phyloP scores from a whole-genome alignment of 2,797 vertebrate species.

The Artibeus jamaicensis region DNA sequence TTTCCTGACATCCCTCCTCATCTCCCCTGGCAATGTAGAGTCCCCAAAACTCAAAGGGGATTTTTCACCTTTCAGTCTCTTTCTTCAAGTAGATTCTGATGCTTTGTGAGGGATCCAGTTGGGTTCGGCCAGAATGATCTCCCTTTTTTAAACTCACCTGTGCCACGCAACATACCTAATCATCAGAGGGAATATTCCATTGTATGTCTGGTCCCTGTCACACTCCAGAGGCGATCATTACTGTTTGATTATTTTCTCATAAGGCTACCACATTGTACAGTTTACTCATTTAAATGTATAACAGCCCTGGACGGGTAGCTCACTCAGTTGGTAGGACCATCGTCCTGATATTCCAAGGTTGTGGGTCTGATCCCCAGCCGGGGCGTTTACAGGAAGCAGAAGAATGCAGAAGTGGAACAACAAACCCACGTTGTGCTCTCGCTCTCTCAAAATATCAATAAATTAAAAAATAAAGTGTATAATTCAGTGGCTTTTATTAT shows the following conservation, averaged over 20 bases:
- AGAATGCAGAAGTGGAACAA: neutral
- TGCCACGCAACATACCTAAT: neutral
- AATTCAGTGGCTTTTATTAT: neutral
- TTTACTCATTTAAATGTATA: neutral
- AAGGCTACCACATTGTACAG: neutral
- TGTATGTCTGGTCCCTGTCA: neutral
- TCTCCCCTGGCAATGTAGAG: neutral
- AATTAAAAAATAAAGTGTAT: neutral
- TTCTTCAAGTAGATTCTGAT: neutral
- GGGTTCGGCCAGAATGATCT: neutral
- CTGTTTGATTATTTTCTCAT: neutral
- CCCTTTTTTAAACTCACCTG: neutral
- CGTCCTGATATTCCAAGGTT: neutral
- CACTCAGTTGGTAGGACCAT: neutral
- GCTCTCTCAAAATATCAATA: neutral
- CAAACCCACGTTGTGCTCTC: neutral
- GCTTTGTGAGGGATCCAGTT: neutral
- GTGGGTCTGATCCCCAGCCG: neutral
- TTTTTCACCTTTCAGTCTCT: neutral
- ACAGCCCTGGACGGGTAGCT: neutral
- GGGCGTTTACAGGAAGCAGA: neutral
- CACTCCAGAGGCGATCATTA: neutral
- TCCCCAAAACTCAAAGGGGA: neutral
- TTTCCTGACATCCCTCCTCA: neutral
- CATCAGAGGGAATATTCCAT: neutral